Conservation (phyloP, 2,797 vertebrate species). For the Odontamblyopus lacepedii region DNA sequence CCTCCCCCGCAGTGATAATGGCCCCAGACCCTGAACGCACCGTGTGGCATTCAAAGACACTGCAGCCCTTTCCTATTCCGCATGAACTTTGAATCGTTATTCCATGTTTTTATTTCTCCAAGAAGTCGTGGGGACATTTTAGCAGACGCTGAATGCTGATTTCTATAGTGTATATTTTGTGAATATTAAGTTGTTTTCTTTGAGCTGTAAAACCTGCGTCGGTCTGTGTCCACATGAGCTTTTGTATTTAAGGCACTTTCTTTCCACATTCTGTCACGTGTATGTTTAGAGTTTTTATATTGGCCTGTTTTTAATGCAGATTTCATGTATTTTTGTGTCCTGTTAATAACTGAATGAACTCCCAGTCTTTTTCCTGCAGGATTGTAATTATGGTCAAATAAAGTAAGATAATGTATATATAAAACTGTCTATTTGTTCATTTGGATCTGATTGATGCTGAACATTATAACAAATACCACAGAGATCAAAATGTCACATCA, state of each 20-base stretch:
- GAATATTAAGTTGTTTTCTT: constrained; percentile 51
- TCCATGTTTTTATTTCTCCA: constrained; percentile 29
- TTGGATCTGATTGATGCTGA: background rate
- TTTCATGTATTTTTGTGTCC: constrained; percentile 34
- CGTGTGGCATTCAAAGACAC: constrained; percentile 26
- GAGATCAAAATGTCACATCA: too few species aligned
- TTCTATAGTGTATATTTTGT: constrained; percentile 53
- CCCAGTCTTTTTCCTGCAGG: constrained; percentile 32
- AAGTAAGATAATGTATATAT: constrained; percentile 50
- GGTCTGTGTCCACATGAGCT: constrained; percentile 31
- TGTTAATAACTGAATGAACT: constrained; percentile 39
- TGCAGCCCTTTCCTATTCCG: constrained; percentile 24
- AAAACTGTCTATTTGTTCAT: constrained; percentile 10
- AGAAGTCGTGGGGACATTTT: constrained; percentile 26
- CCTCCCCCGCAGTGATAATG: background rate
- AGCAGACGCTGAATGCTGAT: constrained; percentile 54
- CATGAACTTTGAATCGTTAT: constrained; percentile 39
- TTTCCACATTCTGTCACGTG: constrained; percentile 25
- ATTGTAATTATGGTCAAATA: constrained; percentile 64
- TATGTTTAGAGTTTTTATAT: constrained; percentile 34
- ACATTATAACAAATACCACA: background rate
- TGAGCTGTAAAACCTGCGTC: constrained; percentile 35
- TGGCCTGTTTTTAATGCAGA: constrained; percentile 41
- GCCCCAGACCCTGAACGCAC: background rate
- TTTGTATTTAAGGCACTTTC: constrained; percentile 33